Percentiles rank a stretch among this genome's conserved stretches.
phyloP scores from a whole-genome alignment of 64 coral and sea anemone species.

The Montipora foliosa region DNA sequence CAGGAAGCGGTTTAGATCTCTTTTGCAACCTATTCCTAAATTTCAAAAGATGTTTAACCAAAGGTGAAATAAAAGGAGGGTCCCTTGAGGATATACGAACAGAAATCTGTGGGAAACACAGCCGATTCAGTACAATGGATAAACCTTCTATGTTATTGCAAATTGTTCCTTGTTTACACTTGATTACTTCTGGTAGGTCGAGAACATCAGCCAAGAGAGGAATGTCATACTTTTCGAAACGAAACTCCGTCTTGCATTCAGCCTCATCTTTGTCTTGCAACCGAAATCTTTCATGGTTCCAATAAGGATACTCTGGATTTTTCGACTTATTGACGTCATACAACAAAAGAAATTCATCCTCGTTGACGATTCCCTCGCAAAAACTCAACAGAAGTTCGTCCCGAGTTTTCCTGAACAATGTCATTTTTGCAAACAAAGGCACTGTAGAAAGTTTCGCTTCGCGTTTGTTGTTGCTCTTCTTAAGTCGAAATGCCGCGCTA shows the following conservation, averaged over 20 bases:
- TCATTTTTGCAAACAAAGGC: conserved; percentile 14
- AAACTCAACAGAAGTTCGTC: conserved; percentile 12
- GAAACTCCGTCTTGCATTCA: neutral
- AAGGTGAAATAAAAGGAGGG: too few species aligned
- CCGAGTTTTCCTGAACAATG: conserved; percentile 28
- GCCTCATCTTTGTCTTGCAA: conserved; percentile 25
- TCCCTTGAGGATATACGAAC: too few species aligned
- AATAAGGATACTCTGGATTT: too few species aligned
- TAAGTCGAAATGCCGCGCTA: neutral
- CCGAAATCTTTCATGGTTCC: neutral
- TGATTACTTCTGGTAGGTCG: conserved; percentile 31
- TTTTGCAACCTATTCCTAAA: too few species aligned
- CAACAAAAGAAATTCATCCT: too few species aligned
- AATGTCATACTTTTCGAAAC: too few species aligned
- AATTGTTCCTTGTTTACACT: conserved; percentile 37
- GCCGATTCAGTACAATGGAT: conserved; percentile 22
- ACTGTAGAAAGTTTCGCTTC: conserved; percentile 22
- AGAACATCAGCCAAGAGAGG: neutral
- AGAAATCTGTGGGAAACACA: neutral
- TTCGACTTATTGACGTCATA: too few species aligned
- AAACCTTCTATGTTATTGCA: conserved; percentile 19
- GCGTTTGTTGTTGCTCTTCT: conserved; percentile 23
- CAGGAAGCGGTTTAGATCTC: too few species aligned
- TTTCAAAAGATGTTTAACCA: too few species aligned
- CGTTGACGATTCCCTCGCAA: neutral